phyloP scores from a whole-genome alignment of 2,888 invertebrate genomes.

The Nomada ruficornis region DNA sequence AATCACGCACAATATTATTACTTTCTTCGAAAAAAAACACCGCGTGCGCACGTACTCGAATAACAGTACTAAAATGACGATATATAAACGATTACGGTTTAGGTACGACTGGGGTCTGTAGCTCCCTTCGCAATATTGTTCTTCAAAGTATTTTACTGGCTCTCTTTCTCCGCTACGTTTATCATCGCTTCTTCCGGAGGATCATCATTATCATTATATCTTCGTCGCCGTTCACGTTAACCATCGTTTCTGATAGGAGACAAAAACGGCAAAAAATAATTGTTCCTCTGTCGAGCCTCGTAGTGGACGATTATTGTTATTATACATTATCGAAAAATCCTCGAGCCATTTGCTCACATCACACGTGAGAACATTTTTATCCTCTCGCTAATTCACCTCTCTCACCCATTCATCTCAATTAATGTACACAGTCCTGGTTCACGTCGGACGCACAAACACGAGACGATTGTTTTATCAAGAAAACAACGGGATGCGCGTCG shows the following conservation, averaged over 20 bases:
- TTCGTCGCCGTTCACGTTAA: conserved; percentile 5
- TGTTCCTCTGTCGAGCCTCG: conserved; percentile 46
- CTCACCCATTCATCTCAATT: not conserved
- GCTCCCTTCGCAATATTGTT: conserved; percentile 24
- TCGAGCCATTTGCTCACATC: not conserved
- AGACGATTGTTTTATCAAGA: conserved; percentile 72
- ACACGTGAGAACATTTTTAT: not conserved
- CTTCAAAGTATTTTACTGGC: conserved; percentile 27
- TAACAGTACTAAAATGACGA: conserved; percentile 64
- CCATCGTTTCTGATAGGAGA: conserved; percentile 26
- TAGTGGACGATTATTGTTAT: conserved; percentile 34
- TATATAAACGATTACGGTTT: conserved; percentile 57
- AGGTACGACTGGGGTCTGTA: conserved; percentile 31
- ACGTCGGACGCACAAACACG: conserved; percentile 72
- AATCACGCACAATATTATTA: conserved; percentile 20
- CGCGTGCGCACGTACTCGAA: conserved; percentile 22
- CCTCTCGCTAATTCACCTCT: not conserved
- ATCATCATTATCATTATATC: conserved; percentile 13
- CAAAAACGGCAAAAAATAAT: conserved; percentile 57
- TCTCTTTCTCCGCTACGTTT: not conserved
- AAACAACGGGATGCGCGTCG: conserved; percentile 74
- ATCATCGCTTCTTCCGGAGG: not conserved
- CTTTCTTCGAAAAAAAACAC: conserved; percentile 8
- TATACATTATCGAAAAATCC: conserved; percentile 23
- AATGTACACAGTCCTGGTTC: not conserved